These are phyloP conservation scores for Cordilura impudica DNA, from an alignment of 2,888 invertebrate genomes.

Conservation along the genomic window DNA sequence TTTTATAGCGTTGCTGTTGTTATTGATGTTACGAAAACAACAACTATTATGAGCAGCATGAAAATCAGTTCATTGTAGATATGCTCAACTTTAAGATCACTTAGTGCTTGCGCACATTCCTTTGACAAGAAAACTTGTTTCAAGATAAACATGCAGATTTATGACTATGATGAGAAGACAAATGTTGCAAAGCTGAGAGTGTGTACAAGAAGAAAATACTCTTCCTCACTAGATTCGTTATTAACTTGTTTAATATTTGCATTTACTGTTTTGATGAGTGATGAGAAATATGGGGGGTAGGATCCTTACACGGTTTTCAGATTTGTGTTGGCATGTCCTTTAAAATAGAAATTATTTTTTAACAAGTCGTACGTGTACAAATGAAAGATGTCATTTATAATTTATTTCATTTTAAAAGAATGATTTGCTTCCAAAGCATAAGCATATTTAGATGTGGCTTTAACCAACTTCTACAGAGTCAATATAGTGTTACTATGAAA, in stretches of 20 bases:
- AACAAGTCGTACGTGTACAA: no score
- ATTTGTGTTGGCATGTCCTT: no score
- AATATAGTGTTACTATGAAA: no score
- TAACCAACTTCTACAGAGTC: no score
- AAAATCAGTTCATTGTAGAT: constrained; percentile 1
- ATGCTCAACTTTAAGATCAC: constrained; percentile 29
- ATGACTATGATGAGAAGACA: constrained; percentile 63
- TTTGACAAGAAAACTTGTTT: constrained; percentile 16
- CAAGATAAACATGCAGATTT: constrained; percentile 60
- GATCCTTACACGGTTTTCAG: no score
- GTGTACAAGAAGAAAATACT: background rate
- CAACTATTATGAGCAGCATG: constrained; percentile 47
- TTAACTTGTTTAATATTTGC: background rate
- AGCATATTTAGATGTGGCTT: no score
- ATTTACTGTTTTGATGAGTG: constrained; percentile 4
- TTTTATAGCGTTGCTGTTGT: constrained; percentile 16
- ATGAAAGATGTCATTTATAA: no score
- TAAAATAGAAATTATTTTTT: no score
- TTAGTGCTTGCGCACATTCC: constrained; percentile 43
- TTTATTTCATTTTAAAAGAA: no score
- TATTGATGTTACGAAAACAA: constrained; percentile 44
- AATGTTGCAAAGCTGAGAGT: constrained; percentile 45
- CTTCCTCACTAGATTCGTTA: constrained; percentile 47
- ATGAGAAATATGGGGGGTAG: no score
- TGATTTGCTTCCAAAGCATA: no score